phyloP scores from a whole-genome alignment of 2,113 vertebrate species.

The Microcebus murinus region DNA sequence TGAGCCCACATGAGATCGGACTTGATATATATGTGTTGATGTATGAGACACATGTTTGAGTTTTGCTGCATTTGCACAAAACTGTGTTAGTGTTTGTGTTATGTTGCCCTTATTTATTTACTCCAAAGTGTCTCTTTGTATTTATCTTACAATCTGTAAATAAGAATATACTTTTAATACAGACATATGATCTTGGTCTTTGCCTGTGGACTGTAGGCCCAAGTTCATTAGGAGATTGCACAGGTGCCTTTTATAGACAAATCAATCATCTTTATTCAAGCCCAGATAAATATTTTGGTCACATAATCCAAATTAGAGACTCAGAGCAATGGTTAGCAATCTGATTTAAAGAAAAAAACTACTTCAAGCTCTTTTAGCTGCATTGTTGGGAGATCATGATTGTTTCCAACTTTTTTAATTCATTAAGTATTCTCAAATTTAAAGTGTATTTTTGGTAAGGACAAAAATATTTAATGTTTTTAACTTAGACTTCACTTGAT shows the following conservation, averaged over 20 bases:
- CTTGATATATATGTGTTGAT: not conserved
- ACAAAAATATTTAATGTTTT: slow-evolving; percentile 46
- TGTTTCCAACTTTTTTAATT: slow-evolving; percentile 17
- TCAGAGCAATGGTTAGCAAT: not conserved
- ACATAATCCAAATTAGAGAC: not conserved
- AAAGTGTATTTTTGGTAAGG: slow-evolving; percentile 14
- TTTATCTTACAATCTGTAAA: slow-evolving; percentile 72
- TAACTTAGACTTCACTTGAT: slow-evolving; percentile 18
- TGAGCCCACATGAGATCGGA: not conserved
- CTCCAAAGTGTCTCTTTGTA: not conserved
- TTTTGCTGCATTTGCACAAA: not conserved
- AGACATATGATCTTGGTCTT: slow-evolving; percentile 59
- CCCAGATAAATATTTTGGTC: not conserved
- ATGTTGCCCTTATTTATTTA: slow-evolving; percentile 82
- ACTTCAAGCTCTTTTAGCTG: not conserved
- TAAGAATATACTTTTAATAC: slow-evolving; percentile 62
- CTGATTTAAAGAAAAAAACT: slow-evolving; percentile 35
- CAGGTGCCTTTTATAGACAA: not conserved
- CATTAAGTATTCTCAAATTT: slow-evolving; percentile 10
- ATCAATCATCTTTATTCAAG: not conserved
- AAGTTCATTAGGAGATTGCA: not conserved
- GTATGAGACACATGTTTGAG: not conserved
- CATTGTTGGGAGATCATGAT: not conserved
- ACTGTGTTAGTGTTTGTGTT: slow-evolving; percentile 1
- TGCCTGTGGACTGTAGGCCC: not conserved